Evolutionary conservation across 2,888 invertebrate species (phyloP).

Genomic region (Erebia epiphron): DNA sequence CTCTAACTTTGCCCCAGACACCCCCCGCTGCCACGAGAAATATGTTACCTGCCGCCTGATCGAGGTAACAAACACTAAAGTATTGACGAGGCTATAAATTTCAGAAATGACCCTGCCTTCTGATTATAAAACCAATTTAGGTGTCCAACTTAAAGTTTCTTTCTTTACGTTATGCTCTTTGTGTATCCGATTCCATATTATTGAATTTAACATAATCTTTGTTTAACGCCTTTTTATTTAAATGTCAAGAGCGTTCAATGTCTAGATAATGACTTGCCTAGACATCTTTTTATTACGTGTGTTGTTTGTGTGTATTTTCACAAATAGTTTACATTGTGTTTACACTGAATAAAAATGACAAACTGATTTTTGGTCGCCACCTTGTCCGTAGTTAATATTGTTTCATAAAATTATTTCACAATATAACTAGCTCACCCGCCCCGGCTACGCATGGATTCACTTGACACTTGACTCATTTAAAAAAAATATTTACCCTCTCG

Average conservation of each 20-base stretch:
- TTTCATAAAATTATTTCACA: no score
- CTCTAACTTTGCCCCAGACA: constrained; percentile 60
- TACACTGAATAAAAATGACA: neutral
- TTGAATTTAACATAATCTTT: constrained; percentile 39
- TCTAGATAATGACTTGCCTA: constrained; percentile 19
- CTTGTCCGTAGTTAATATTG: neutral
- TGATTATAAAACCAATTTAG: constrained; percentile 75
- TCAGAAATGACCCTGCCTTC: constrained; percentile 66
- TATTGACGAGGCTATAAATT: constrained; percentile 72
- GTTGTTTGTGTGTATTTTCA: neutral
- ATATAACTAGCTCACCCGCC: no score
- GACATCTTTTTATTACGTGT: constrained; percentile 25
- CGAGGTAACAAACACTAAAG: constrained; percentile 73
- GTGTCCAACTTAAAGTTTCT: constrained; percentile 51
- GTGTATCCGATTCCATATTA: constrained; percentile 41
- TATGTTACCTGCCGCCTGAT: constrained; percentile 71
- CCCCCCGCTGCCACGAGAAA: constrained; percentile 71
- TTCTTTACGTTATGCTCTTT: constrained; percentile 48
- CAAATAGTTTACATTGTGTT: constrained; percentile 2
- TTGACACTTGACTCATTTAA: no score
- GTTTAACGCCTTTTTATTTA: constrained; percentile 33
- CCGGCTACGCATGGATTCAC: no score
- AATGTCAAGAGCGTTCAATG: constrained; percentile 32
- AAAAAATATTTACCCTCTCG: no score
- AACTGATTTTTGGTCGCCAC: neutral